Base-by-base conservation (phyloP, 2,113 vertebrate species). In the Dicrurus megarhynchus region DNA sequence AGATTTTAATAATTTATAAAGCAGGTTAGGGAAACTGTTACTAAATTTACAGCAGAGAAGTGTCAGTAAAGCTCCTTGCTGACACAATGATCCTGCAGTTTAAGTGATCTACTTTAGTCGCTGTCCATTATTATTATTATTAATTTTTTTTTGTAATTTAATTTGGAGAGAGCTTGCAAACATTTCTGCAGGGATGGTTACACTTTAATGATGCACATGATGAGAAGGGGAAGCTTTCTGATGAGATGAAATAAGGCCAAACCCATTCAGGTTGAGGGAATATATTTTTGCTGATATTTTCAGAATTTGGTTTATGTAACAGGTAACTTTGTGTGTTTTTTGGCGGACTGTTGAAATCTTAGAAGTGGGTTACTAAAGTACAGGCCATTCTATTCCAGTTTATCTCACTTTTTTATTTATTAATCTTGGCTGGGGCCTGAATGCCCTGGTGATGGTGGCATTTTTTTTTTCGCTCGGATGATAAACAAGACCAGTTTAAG, bases 1-100 rank as follows among this genome's bases (percentile, higher is more conserved):
- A 95, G 96, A 75, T 79, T 84, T 97, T 93, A 98, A 92, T 97
- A 97, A 97, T 98, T 97, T 96, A 95, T 96, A 93, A 92, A 82
- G 56, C 85, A 94, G 90, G 95, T 93, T 95, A 92, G 94, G 89
- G 87, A 97, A 96, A 93, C 91, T 80, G 90, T 86, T 95, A 89
- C 93, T 97, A 97, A 97, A 98, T 98, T 97, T 97, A 95, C 87
- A 94, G 60, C 50, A 13, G 94, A 61, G 87, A 96, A 91, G 97
- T 97, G 84, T 94, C 79, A 61, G 74, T 87, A 85, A 93, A 95
- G 95, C 94, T 92, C 71, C 90, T 93, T 81, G 74, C 87, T 96
- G 96, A 93, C 95, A 97, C 94, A 95, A 76, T 95, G 96, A 96
- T 96, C 97, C 94, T 96, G 96, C 94, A 94, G 91, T 96, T 96